These are phyloP conservation scores for Brienomyrus longianalis DNA, from an alignment of 2,113 vertebrate genomes.

Conservation along the genomic window DNA sequence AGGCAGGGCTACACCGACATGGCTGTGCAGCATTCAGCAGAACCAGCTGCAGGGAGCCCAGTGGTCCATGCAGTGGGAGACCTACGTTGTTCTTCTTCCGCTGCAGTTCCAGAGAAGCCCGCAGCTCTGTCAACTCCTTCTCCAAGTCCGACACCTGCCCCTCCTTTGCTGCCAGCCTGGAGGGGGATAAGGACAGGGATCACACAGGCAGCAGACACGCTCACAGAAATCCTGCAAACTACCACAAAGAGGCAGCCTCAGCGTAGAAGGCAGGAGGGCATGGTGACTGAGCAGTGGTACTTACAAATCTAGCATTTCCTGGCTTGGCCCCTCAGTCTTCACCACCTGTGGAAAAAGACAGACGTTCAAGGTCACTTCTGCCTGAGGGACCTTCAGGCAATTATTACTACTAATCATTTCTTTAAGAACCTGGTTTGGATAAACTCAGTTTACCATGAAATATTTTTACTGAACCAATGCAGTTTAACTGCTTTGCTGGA, in stretches of 20 bases:
- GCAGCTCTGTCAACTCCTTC: constrained; percentile 69
- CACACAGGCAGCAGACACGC: neutral
- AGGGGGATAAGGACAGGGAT: neutral
- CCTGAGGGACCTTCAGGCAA: neutral
- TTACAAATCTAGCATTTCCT: constrained; percentile 55
- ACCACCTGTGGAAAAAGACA: constrained; percentile 32
- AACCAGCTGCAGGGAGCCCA: neutral
- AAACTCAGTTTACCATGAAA: neutral
- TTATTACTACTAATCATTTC: neutral
- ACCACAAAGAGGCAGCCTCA: neutral
- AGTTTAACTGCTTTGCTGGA: neutral
- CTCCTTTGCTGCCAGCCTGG: constrained; percentile 79
- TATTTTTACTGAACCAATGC: neutral
- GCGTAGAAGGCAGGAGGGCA: neutral
- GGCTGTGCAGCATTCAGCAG: neutral
- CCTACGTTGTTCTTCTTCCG: constrained; percentile 96
- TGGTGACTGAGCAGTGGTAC: constrained; percentile 19
- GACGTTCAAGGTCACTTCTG: neutral
- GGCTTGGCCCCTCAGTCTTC: constrained; percentile 43
- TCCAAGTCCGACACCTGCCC: constrained; percentile 64
- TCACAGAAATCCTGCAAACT: neutral
- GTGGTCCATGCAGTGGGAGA: constrained; percentile 24
- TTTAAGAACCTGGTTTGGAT: neutral
- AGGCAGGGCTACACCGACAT: neutral
- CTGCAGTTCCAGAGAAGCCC: constrained; percentile 79